These are phyloP conservation scores for Palythoa grandis DNA, from an alignment of 92 coral and sea anemone genomes.

Conservation along the genomic window DNA sequence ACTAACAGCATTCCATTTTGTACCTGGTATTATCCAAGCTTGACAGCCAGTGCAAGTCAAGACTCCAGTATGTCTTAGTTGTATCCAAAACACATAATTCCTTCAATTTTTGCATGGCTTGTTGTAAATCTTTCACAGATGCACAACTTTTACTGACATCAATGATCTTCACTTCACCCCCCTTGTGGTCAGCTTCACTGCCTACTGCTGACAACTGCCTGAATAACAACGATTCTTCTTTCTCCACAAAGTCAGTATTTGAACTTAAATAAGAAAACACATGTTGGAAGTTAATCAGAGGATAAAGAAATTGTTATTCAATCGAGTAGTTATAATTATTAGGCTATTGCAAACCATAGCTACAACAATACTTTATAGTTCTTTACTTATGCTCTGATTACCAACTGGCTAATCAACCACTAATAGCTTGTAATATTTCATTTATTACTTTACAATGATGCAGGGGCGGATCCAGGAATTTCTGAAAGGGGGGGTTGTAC, in stretches of 20 bases:
- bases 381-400: too few relatives aligned
- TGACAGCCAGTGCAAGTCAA: constrained; percentile 89
- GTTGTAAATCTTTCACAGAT: constrained; percentile 73
- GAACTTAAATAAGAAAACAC: constrained; percentile 56
- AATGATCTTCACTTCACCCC: constrained; percentile 70
- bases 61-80: constrained; percentile 83
- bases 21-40: constrained; percentile 90
- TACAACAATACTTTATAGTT: too few relatives aligned
- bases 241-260: constrained; percentile 84
- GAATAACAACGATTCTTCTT: constrained; percentile 84
- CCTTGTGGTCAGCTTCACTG: constrained; percentile 76
- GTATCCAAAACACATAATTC: constrained; percentile 92
- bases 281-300: not conserved
- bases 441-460: too few relatives aligned
- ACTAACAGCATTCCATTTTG: too few relatives aligned
- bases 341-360: too few relatives aligned
- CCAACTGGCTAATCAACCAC: too few relatives aligned
- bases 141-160: constrained; percentile 80
- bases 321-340: too few relatives aligned
- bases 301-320: too few relatives aligned
- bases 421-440: too few relatives aligned
- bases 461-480: too few relatives aligned
- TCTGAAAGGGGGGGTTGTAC: too few relatives aligned
- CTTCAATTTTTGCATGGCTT: constrained; percentile 70
- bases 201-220: constrained; percentile 77